Conservation (phyloP, 2,888 invertebrate species). For the Deilephila porcellus region DNA sequence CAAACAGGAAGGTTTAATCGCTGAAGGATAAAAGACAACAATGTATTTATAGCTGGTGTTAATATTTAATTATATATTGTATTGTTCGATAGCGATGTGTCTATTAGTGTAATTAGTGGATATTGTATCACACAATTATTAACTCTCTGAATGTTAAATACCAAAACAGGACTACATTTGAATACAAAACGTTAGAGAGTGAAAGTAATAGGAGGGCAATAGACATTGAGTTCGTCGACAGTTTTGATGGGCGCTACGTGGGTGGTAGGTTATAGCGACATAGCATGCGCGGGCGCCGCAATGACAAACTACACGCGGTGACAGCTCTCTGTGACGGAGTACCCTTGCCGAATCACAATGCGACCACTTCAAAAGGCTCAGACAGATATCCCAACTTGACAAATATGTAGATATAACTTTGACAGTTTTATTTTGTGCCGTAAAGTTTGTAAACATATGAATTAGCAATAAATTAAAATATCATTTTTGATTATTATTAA, state of each 20-base stretch:
- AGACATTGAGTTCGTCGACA: slow-evolving; percentile 30
- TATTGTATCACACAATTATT: background rate
- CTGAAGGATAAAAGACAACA: slow-evolving; percentile 41
- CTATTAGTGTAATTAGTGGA: background rate
- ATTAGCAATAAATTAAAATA: no score
- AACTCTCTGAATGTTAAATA: background rate
- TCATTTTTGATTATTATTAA: no score
- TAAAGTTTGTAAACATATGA: no score
- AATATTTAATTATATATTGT: background rate
- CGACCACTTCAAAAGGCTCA: slow-evolving; percentile 31
- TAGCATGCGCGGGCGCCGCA: slow-evolving; percentile 56
- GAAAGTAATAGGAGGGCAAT: slow-evolving; percentile 31
- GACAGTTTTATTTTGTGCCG: background rate
- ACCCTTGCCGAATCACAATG: slow-evolving; percentile 39
- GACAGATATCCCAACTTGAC: background rate
- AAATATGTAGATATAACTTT: background rate
- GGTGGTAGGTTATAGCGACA: slow-evolving; percentile 61
- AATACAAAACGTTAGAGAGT: slow-evolving; percentile 30
- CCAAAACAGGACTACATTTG: slow-evolving; percentile 20
- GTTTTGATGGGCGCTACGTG: slow-evolving; percentile 50
- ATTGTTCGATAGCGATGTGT: background rate
- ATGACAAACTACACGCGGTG: slow-evolving; percentile 56
- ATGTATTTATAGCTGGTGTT: slow-evolving; percentile 31
- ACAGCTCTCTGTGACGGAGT: slow-evolving; percentile 57
- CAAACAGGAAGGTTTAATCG: slow-evolving; percentile 57